These are phyloP conservation scores for Crematogaster levior DNA, from an alignment of 2,888 invertebrate species.

Conservation along the genomic window DNA sequence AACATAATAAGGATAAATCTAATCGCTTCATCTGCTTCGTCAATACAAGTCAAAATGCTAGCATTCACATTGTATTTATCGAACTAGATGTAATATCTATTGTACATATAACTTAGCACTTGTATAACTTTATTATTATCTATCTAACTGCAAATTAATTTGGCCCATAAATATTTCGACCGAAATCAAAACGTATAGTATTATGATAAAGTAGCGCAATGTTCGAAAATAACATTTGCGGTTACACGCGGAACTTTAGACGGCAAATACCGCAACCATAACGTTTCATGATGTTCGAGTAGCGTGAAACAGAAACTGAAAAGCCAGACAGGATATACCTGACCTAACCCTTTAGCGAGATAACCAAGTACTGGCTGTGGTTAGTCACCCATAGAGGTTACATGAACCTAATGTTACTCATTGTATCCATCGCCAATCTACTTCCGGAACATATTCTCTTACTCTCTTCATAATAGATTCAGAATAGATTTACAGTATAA, in stretches of 20 bases:
- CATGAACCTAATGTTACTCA: constrained; percentile 44
- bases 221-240: constrained; percentile 50
- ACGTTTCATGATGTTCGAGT: constrained; percentile 36
- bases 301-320: constrained; percentile 49
- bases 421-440: constrained; percentile 14
- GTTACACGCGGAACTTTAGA: constrained; percentile 36
- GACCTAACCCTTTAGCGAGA: constrained; percentile 40
- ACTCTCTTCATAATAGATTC: not conserved
- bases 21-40: constrained; percentile 11
- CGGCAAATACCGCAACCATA: constrained; percentile 42
- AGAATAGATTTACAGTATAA: not conserved
- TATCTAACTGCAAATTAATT: constrained; percentile 33
- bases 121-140: constrained; percentile 17
- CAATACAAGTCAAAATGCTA: not conserved
- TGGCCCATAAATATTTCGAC: constrained; percentile 24
- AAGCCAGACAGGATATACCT: constrained; percentile 39
- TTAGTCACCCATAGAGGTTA: constrained; percentile 40
- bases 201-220: constrained; percentile 27
- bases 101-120: not conserved
- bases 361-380: constrained; percentile 39
- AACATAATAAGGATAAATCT: constrained; percentile 16
- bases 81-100: not conserved
- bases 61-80: not conserved
- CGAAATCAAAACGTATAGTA: constrained; percentile 31
- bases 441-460: constrained; percentile 2